phyloP scores from a whole-genome alignment of 2,888 invertebrate species.

The Drosophila recens region DNA sequence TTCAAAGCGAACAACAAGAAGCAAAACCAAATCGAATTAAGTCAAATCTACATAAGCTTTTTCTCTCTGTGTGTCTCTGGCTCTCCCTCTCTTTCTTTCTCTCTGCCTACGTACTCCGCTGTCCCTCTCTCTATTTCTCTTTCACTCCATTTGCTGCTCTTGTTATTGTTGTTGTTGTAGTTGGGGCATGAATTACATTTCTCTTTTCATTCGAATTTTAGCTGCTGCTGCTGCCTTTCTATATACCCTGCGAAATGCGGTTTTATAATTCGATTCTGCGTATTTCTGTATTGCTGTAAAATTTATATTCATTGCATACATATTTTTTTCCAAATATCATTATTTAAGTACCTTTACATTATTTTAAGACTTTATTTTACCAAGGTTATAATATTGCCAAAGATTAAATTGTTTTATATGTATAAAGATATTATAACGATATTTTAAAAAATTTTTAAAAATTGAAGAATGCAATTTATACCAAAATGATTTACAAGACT shows the following conservation, averaged over 20 bases:
- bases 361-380: too few relatives aligned
- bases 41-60: constrained; percentile 77
- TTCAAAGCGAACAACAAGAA: constrained; percentile 58
- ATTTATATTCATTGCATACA: too few relatives aligned
- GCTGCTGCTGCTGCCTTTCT: constrained; percentile 58
- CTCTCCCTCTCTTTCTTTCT: not conserved
- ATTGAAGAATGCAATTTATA: not conserved
- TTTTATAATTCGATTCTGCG: too few relatives aligned
- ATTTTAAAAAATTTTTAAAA: not conserved
- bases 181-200: constrained; percentile 80
- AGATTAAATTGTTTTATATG: too few relatives aligned
- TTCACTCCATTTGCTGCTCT: constrained; percentile 58
- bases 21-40: constrained; percentile 77
- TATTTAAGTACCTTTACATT: too few relatives aligned
- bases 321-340: too few relatives aligned
- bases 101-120: not conserved
- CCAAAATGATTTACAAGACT: too few relatives aligned
- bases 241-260: constrained; percentile 5
- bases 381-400: too few relatives aligned
- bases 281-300: too few relatives aligned
- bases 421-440: too few relatives aligned
- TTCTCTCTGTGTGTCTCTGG: constrained; percentile 64
- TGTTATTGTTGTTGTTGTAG: constrained; percentile 49
- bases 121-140: constrained; percentile 9
- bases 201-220: constrained; percentile 73